Base-by-base conservation (phyloP, 2,797 vertebrate genomes). In the Lates japonicus region DNA sequence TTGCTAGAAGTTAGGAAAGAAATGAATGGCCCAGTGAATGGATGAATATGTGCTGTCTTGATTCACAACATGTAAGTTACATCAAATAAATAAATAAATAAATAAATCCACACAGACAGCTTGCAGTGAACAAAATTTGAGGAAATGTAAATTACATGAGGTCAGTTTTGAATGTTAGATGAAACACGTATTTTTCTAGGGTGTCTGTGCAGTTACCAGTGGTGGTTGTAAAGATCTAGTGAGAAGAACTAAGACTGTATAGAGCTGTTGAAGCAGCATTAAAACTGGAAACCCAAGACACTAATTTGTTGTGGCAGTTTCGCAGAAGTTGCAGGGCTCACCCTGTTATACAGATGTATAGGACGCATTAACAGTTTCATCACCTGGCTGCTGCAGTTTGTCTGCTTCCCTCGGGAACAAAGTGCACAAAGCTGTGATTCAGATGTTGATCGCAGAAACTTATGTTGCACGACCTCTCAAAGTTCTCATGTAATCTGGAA, bases 291-390 rank as follows among this genome's bases (percentile, higher is more conserved):
- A 78, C 42, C 49, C 19, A 46, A 73, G 22, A 64, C 22, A 20
- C 2, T 64, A 51, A 74, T 80, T 8, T 22, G 57, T 17, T 3
- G 57, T 33, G 72, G 69, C 81, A 83, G 74, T n/a, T 52, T 62
- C 66, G 59, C 74, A 74, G 59, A 55, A 44, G 73, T 81, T 67
- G 49, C 72, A 4, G 64, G 88, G 44, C 70, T 67, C 48, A 0
- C 29, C 72, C 49, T 60, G 70, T 76, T 59, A 39, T 62, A 59
- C 58, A 33, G 71, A 9, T 44, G 19, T 60, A 19, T 25, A 12
- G n/a, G 13, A 54, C 35, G 66, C 19, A 74, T n/a, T 44, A 74
- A 41, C 17, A 20, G 74, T 64, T 74, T 76, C 39, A 58, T 72
- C 80, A 69, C 60, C 70, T 57, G 39, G 60, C 73, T 39, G 75